Evolutionary conservation across 2,888 invertebrate genomes (phyloP).

Genomic region (Argyresthia goedartella): DNA sequence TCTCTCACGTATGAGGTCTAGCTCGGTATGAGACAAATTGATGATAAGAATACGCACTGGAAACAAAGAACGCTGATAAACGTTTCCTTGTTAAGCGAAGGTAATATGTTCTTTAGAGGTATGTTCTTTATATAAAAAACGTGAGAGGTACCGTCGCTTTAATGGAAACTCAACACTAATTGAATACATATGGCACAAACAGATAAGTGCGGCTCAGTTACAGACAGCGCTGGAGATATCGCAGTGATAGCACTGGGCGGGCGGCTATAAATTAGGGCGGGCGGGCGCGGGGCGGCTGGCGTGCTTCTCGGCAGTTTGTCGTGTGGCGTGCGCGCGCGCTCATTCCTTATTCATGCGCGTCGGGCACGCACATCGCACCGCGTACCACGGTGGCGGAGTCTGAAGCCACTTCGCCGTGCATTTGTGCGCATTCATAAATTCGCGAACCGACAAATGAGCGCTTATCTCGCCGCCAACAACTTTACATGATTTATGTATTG

Average conservation of each 20-base stretch:
- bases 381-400: background rate
- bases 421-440: slow-evolving; percentile 20
- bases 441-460: slow-evolving; percentile 17
- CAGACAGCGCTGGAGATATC: slow-evolving; percentile 40
- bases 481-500: background rate
- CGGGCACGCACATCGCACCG: slow-evolving; percentile 39
- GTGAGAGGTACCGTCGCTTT: too few species aligned
- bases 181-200: slow-evolving; percentile 11
- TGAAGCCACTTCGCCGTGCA: slow-evolving; percentile 8
- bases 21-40: too few species aligned
- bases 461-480: slow-evolving; percentile 8
- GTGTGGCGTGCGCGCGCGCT: slow-evolving; percentile 64
- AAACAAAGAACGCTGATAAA: too few species aligned
- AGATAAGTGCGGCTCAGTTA: slow-evolving; percentile 12
- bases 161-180: background rate
- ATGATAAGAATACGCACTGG: too few species aligned
- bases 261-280: slow-evolving; percentile 50
- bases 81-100: too few species aligned
- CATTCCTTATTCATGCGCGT: slow-evolving; percentile 64
- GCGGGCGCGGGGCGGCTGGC: slow-evolving; percentile 21
- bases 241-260: slow-evolving; percentile 22
- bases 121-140: too few species aligned
- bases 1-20: background rate
- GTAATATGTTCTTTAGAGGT: too few species aligned
- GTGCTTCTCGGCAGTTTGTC: slow-evolving; percentile 44